Evolutionary conservation across 2,113 vertebrate species (phyloP), one percentile per base, ranked within the genome.

Genomic region (Albula goreensis): DNA sequence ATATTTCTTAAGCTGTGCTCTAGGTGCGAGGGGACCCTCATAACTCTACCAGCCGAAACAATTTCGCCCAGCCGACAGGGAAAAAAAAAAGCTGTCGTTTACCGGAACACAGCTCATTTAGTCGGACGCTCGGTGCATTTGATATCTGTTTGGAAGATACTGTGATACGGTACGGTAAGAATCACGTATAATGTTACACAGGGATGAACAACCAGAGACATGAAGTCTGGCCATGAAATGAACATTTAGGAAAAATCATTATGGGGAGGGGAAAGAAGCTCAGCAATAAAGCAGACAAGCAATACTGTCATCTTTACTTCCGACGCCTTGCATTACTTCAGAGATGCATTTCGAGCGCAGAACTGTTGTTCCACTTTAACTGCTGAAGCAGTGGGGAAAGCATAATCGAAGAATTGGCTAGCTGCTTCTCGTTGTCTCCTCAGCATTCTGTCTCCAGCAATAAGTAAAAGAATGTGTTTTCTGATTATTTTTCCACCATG

Each of bases 281-380:
- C 70, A 74, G 70, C 70, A 31, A 74, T 74, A 74, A 74, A 74
- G 70, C n/a, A 74, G 70, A 31, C 70, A 74, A 12, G 70, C n/a
- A 74, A 31, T 74, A 74, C n/a, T 25, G 70, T 74, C 70, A 74
- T 22, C n/a, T 74, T 41, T 41, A 41, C 31, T 41, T 41, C 31
- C 31, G 31, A 41, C 31, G 31, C 31, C 31, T 41, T 41, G 31
- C 31, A 41, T 41, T 41, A 41, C 31, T 41, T 41, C 31, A 63
- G 22, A 63, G 9, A 66, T 19, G 19, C 19, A 7, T 74, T 74
- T 74, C 31, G 19, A 22, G 3, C 17, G 63, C 70, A 74, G 22
- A 74, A 31, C 70, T 31, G 2, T 74, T 74, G 6, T 56, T 56
- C 53, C 53, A 56, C 53, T 25, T 74, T 0, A 74, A 31, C 22